Base-by-base conservation (phyloP, 2,797 vertebrate genomes). In the Cryptoblepharus egeriae region DNA sequence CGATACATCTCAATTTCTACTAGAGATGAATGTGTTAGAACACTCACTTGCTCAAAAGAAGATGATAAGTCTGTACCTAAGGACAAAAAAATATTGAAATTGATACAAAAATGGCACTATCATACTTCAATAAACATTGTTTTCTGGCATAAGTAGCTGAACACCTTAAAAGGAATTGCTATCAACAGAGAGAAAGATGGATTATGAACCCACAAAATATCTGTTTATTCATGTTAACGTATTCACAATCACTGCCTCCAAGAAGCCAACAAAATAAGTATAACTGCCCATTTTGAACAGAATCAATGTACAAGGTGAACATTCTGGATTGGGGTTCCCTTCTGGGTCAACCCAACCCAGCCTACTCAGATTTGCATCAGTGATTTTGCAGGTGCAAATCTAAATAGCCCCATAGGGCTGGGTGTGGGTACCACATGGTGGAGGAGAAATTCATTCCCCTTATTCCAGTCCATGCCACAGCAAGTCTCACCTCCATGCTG, bases 1-100 rank as follows among this genome's bases (percentile, higher is more conserved):
- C 85, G 86, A 69, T 96, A 97, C 4, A 4, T 4, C 22, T 83
- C 89, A 18, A 86, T 85, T 1, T 80, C 87, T 1, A 83, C 87
- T 1, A 83, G 22, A 0, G 1, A 24, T 6, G 93, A 87, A n/a
- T 78, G 87, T 0, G 88, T 86, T 76, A 85, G 28, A 1, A 39
- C 37, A 8, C 28, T 75, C 88, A 98, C 79, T 2, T 93, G 96
- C 73, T 95, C 92, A 92, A 99, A 99, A 45, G 96, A 73, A 8
- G 92, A 89, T 8, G 80, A 75, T 85, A 98, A 89, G 0, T 90
- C 94, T 8, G 92, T 87, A 67, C 95, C 97, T 98, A 26, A 84
- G 87, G 30, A 88, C 1, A 86, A 58, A 30, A 81, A 82, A 88
- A 55, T n/a, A 70, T 4, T 61, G 16, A 70, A 11, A 73, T 13